These are phyloP conservation scores for Microplitis deprimator DNA, from an alignment of 2,888 invertebrate genomes.

Conservation along the genomic window DNA sequence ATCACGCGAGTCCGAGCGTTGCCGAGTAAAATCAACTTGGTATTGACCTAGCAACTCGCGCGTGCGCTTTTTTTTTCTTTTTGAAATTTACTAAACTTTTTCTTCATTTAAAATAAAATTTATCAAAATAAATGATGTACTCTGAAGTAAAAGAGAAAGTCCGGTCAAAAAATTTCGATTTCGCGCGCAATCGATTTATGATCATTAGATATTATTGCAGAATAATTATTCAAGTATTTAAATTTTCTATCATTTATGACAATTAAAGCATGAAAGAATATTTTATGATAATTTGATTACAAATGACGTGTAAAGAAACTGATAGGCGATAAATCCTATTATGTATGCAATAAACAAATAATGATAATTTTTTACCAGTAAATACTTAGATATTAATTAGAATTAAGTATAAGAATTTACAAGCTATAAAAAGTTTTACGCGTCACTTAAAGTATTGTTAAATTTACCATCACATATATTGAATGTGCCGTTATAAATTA, in stretches of 20 bases:
- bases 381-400: neutral
- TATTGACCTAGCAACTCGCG: slow-evolving; percentile 54
- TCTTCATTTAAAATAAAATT: too few relatives aligned
- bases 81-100: neutral
- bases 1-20: slow-evolving; percentile 41
- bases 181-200: neutral
- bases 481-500: neutral
- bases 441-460: too few relatives aligned
- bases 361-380: neutral
- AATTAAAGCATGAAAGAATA: neutral
- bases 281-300: neutral
- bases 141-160: neutral
- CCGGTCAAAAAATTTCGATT: slow-evolving; percentile 23
- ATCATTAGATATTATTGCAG: neutral
- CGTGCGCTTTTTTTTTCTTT: slow-evolving; percentile 48
- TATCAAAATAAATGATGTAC: too few relatives aligned
- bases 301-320: neutral
- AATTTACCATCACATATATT: too few relatives aligned
- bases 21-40: slow-evolving; percentile 42
- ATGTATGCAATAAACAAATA: neutral
- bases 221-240: neutral
- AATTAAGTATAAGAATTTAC: neutral
- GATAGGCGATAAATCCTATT: neutral
- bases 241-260: neutral
- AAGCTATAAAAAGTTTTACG: too few relatives aligned